These are phyloP conservation scores for Protophormia terraenovae DNA, from an alignment of 2,888 invertebrate species.

Conservation along the genomic window DNA sequence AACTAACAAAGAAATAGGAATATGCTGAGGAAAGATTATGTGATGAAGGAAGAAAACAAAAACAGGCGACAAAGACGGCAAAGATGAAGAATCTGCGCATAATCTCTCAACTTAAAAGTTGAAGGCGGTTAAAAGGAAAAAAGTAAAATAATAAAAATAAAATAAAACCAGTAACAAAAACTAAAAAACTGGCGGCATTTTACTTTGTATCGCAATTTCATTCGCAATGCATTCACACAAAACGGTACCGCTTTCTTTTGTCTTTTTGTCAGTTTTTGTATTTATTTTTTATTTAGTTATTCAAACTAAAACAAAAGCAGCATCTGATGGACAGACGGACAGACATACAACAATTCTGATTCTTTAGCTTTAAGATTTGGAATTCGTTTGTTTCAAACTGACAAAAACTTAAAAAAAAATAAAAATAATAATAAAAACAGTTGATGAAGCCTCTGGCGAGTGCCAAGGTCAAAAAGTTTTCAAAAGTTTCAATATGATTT, in stretches of 20 bases:
- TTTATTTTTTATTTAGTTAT: neutral
- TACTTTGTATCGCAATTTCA: conserved; percentile 77
- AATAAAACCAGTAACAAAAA: neutral
- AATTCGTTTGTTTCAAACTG: conserved; percentile 46
- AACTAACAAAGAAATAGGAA: conserved; percentile 36
- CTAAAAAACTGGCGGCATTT: conserved; percentile 74
- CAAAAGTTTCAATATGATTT: conserved; percentile 15
- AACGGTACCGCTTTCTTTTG: conserved; percentile 78
- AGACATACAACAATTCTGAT: conserved; percentile 6
- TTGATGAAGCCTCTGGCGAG: conserved; percentile 50
- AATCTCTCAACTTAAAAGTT: conserved; percentile 60
- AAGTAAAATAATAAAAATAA: neutral
- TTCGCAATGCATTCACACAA: conserved; percentile 80
- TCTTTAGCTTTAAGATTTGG: conserved; percentile 49
- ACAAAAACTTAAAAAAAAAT: conserved; percentile 11
- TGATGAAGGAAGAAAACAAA: neutral
- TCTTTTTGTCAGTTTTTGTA: conserved; percentile 44
- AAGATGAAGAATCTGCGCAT: conserved; percentile 63
- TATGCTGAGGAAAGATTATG: neutral
- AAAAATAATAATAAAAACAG: neutral
- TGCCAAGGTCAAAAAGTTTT: conserved; percentile 64
- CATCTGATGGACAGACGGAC: conserved; percentile 22
- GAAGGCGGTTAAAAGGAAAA: conserved; percentile 62
- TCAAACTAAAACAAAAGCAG: conserved; percentile 52
- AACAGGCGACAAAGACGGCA: conserved; percentile 41